Evolutionary conservation across 2,797 vertebrate species (phyloP).

Genomic region (Capromys pilorides): DNA sequence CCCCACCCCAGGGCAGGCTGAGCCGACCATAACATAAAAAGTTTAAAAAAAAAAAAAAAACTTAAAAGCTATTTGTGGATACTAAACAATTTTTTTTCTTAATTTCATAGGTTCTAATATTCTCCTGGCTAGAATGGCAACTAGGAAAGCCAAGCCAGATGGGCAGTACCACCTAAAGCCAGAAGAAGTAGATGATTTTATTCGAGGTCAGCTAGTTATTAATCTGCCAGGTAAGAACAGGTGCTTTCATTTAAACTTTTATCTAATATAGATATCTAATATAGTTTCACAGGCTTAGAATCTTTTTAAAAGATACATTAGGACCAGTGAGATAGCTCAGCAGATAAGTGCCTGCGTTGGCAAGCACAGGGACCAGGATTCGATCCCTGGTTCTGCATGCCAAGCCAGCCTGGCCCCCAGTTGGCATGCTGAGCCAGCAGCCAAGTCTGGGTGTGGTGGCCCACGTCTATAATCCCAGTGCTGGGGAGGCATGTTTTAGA

Average conservation of each 20-base stretch:
- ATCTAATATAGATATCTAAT: neutral
- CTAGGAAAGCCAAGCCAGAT: slow-evolving; percentile 96
- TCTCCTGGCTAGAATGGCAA: slow-evolving; percentile 97
- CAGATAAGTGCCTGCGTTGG: too few relatives aligned
- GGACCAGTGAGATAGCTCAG: too few relatives aligned
- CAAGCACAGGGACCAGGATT: too few relatives aligned
- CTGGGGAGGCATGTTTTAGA: neutral
- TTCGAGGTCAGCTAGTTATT: slow-evolving; percentile 93
- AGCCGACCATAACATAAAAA: too few relatives aligned
- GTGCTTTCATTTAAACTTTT: neutral
- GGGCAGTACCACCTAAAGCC: slow-evolving; percentile 94
- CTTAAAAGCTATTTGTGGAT: slow-evolving; percentile 30
- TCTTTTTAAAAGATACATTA: neutral
- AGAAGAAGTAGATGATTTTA: slow-evolving; percentile 97
- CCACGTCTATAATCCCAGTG: too few relatives aligned
- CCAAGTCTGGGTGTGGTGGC: too few relatives aligned
- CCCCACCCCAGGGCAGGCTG: too few relatives aligned
- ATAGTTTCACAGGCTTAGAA: neutral
- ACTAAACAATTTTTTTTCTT: neutral
- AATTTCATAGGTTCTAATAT: slow-evolving; percentile 95
- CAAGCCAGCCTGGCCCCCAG: too few relatives aligned
- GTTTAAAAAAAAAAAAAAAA: neutral
- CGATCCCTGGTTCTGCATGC: too few relatives aligned
- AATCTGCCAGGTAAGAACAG: slow-evolving; percentile 92
- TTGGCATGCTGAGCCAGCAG: too few relatives aligned